These are phyloP conservation scores for Stegostoma tigrinum DNA, from an alignment of 2,113 vertebrate genomes.

Conservation along the genomic window DNA sequence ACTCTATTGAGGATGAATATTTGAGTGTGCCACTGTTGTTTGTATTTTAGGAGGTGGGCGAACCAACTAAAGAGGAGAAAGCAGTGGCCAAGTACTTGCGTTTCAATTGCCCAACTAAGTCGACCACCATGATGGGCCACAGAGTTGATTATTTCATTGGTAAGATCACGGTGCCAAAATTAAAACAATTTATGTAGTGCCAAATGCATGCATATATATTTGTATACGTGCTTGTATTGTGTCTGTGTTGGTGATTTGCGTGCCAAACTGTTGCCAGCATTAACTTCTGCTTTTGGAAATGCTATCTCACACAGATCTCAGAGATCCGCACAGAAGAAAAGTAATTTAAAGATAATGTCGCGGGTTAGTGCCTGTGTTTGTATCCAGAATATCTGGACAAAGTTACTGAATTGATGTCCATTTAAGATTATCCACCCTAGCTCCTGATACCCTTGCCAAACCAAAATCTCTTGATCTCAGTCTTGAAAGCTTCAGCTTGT, in stretches of 20 bases:
- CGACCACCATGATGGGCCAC: slow-evolving; percentile 98
- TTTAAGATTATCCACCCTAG: background rate
- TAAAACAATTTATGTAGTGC: background rate
- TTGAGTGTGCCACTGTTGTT: background rate
- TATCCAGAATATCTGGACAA: background rate
- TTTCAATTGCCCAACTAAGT: slow-evolving; percentile 96
- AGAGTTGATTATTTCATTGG: slow-evolving; percentile 95
- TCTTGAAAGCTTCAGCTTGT: background rate
- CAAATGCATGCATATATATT: background rate
- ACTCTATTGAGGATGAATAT: background rate
- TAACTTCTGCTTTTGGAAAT: no score
- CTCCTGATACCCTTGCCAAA: background rate
- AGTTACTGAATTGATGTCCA: background rate
- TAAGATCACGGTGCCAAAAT: slow-evolving; percentile 49
- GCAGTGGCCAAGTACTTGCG: slow-evolving; percentile 92
- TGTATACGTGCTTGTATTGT: background rate
- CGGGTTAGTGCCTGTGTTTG: background rate
- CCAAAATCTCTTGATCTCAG: background rate
- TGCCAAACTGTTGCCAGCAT: no score
- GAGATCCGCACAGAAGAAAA: no score
- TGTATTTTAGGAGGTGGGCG: slow-evolving; percentile 79
- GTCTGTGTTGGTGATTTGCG: background rate
- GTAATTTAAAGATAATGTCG: no score
- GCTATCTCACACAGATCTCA: no score
- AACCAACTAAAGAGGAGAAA: slow-evolving; percentile 97